These are phyloP conservation scores for Pollenia labialis DNA, from an alignment of 2,888 invertebrate species.

Conservation along the genomic window DNA sequence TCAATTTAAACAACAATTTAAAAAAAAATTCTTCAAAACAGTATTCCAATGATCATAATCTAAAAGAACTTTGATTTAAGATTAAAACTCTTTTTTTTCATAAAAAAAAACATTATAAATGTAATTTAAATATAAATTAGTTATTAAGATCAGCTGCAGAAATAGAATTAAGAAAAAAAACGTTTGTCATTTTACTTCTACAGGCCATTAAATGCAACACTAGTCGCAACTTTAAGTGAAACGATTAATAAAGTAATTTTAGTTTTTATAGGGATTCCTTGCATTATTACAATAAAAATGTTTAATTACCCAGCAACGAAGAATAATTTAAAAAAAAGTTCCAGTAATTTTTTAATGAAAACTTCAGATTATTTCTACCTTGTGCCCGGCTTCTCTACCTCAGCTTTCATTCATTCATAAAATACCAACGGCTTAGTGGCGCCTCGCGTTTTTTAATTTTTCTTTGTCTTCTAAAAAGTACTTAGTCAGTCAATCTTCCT, in stretches of 20 bases:
- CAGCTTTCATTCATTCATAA: conserved; percentile 71
- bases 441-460: conserved; percentile 67
- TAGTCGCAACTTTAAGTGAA: conserved; percentile 65
- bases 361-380: conserved; percentile 5
- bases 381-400: conserved; percentile 6
- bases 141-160: not conserved
- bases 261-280: conserved; percentile 69
- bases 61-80: too few species aligned
- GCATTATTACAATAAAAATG: conserved; percentile 64
- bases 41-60: too few species aligned
- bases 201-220: conserved; percentile 55
- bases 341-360: conserved; percentile 72
- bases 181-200: not conserved
- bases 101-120: too few species aligned
- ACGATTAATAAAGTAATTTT: conserved; percentile 73
- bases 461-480: conserved; percentile 55
- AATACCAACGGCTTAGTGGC: conserved; percentile 72
- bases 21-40: too few species aligned
- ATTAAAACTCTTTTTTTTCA: too few species aligned
- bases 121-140: not conserved
- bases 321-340: conserved; percentile 33
- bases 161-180: not conserved
- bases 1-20: too few species aligned
- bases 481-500: conserved; percentile 38
- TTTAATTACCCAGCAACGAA: conserved; percentile 57